phyloP scores from a whole-genome alignment of 2,113 vertebrate genomes.

The Microcebus ravelobensis region DNA sequence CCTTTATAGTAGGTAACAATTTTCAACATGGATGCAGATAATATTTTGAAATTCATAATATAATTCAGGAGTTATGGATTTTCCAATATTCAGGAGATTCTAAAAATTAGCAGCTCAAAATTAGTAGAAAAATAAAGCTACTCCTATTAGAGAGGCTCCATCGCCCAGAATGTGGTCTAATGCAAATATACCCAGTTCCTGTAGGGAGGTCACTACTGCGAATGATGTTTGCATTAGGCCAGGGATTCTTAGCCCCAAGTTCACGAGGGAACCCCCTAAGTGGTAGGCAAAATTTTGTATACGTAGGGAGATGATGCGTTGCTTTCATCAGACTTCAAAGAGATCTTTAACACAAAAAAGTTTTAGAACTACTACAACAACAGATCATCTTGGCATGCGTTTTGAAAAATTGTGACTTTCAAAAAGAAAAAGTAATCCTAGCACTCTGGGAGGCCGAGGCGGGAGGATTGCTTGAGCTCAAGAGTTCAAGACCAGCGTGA shows the following conservation, averaged over 20 bases:
- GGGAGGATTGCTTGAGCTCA: too few species aligned
- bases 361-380: too few species aligned
- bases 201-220: background rate
- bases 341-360: too few species aligned
- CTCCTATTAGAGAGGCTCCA: background rate
- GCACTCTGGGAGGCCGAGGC: too few species aligned
- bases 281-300: background rate
- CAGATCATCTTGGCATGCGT: too few species aligned
- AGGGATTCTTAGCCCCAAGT: background rate
- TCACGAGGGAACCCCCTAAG: background rate
- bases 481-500: too few species aligned
- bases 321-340: too few species aligned
- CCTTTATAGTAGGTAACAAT: too few species aligned
- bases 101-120: background rate
- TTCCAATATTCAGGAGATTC: background rate
- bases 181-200: background rate
- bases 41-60: background rate
- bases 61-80: background rate
- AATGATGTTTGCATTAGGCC: background rate
- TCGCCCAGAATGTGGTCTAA: background rate
- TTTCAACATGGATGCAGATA: too few species aligned
- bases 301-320: background rate
- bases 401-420: too few species aligned
- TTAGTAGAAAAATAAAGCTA: background rate
- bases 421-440: too few species aligned